Evolutionary conservation across 2,888 invertebrate genomes (phyloP).

Genomic region (Tenthredo mesomela): DNA sequence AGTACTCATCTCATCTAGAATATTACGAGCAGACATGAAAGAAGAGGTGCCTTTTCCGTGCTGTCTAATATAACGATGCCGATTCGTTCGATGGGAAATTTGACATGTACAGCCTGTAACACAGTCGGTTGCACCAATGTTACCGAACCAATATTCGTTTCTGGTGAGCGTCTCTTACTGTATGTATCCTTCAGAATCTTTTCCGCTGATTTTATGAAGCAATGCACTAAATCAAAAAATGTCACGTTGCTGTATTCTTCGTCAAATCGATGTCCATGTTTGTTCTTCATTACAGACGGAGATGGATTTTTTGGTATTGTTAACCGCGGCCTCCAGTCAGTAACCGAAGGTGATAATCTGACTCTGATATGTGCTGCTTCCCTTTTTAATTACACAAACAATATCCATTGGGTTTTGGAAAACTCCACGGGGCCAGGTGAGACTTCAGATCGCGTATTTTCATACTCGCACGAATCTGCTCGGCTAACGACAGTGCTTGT

Average conservation of each 20-base stretch:
- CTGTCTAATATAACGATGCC: too few relatives aligned
- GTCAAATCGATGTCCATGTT: background rate
- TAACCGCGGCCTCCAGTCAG: background rate
- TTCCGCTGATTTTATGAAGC: background rate
- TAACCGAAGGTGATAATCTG: conserved; percentile 81
- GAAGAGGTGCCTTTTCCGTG: too few relatives aligned
- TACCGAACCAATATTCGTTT: too few relatives aligned
- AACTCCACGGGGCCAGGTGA: background rate
- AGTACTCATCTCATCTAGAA: too few relatives aligned
- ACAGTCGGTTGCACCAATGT: too few relatives aligned
- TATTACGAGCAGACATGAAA: too few relatives aligned
- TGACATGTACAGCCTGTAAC: too few relatives aligned
- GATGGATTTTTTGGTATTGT: too few relatives aligned
- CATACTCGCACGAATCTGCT: background rate
- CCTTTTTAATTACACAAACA: conserved; percentile 76
- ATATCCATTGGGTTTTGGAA: conserved; percentile 79
- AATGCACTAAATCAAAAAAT: background rate
- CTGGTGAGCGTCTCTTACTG: too few relatives aligned
- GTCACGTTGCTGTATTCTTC: background rate
- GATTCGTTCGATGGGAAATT: too few relatives aligned
- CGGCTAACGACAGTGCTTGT: too few relatives aligned
- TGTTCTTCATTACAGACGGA: too few relatives aligned
- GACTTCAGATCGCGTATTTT: background rate
- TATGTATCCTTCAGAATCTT: background rate
- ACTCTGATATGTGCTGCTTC: conserved; percentile 82